Base-by-base conservation (phyloP, 2,113 vertebrate genomes). In the Lipophrys pholis region DNA sequence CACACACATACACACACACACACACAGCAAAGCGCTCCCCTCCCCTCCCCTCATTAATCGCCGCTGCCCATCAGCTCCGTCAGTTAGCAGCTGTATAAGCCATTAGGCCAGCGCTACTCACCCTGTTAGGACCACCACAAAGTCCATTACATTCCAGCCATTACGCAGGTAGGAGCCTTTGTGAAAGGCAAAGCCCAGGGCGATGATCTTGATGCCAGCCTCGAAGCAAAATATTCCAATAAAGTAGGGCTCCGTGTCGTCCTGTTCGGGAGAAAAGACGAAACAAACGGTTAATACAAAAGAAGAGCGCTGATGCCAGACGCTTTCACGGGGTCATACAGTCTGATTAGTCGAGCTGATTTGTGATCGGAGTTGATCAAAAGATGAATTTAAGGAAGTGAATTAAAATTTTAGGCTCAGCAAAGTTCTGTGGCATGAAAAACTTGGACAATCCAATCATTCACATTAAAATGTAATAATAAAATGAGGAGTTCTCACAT, bases 211-310 rank as follows among this genome's bases (percentile, higher is more conserved):
- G 87, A 99, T 99, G 41, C 97, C 96, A 14, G 97, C 96, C 90
- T 98, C 97, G 38, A 99, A 98, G 91, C 97, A 99, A 91, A 99
- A 99, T 93, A 99, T 97, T 91, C 96, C 97, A 90, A 99, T 99
- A 88, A 99, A 99, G 81, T 99, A 99, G 6, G 97, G 97, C 82
- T 99, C 97, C 0, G 97, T 98, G 91, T 98, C 96, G 0, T 99
- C 97, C 97, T 99, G 93, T 4, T 70, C 69, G 14, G 46, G 61
- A 36, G 75, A 49, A 73, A 21, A 5, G 85, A 15, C 66, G 38
- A 0, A 70, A 30, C 21, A 30, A 30, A 30, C 21, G 21, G 21
- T 30, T 30, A 30, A 4, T 30, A 4, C 21, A 30, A 30, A 30
- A 30, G 21, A 30, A 30, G 21, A 30, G n/a, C n/a, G n/a, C n/a